These are phyloP conservation scores for Limenitis camilla DNA, from an alignment of 2,888 invertebrate genomes.

Conservation along the genomic window DNA sequence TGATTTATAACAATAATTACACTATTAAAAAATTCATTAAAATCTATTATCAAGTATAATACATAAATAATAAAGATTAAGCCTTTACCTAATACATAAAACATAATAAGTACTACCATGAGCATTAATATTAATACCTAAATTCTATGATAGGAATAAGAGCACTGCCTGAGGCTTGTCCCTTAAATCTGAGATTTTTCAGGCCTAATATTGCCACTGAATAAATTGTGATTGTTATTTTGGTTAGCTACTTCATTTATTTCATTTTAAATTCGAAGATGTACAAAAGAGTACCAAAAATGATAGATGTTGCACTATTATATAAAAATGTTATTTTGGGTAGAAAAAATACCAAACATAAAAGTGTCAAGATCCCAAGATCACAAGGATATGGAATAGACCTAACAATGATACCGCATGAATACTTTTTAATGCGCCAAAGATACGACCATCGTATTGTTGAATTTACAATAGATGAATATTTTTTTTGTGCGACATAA, in stretches of 20 bases:
- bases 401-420: slow-evolving; percentile 67
- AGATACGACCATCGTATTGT: slow-evolving; percentile 67
- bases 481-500: slow-evolving; percentile 60
- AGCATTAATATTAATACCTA: too few species aligned
- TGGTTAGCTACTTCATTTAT: slow-evolving; percentile 23
- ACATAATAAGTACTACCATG: too few species aligned
- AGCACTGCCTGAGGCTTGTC: too few species aligned
- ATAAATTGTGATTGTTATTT: slow-evolving; percentile 64
- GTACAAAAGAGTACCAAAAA: background rate
- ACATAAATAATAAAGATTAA: too few species aligned
- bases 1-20: too few species aligned
- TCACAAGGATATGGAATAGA: slow-evolving; percentile 54
- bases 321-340: slow-evolving; percentile 9
- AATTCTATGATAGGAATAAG: too few species aligned
- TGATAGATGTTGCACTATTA: background rate
- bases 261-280: background rate
- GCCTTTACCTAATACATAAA: too few species aligned
- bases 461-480: slow-evolving; percentile 48
- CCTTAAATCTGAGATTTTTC: too few species aligned
- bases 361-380: slow-evolving; percentile 63
- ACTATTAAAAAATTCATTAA: too few species aligned
- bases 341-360: slow-evolving; percentile 53
- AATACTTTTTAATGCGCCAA: slow-evolving; percentile 74
- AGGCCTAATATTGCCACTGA: too few species aligned
- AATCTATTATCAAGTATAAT: too few species aligned